Evolutionary conservation across 2,797 vertebrate species (phyloP), one percentile per base, ranked within the genome.

Genomic region (Okamejei kenojei): DNA sequence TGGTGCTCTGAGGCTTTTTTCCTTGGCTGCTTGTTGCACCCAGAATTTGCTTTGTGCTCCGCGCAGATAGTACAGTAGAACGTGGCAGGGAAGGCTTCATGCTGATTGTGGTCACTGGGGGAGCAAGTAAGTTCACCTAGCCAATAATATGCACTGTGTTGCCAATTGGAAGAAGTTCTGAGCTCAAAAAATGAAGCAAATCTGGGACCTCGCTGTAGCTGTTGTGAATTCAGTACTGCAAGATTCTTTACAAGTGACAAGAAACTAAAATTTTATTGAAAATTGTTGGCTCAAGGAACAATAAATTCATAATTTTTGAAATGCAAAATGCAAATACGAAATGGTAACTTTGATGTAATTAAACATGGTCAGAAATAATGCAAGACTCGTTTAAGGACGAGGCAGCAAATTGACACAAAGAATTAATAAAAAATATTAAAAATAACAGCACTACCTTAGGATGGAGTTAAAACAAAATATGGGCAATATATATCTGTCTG

Each of bases 51-150:
- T 92, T 92, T 92, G 90, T 45, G 90, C 38, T 92, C 71, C 54
- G 13, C 7, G 73, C 38, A 58, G 90, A 92, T 54, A 92, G 5
- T 92, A n/a, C 23, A 54, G 71, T 76, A 76, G 90, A 92, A 92
- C 71, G 90, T 92, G 71, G 90, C 90, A 92, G 90, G 65, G 68
- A 91, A 73, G 65, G 35, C 68, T 54, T 91, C 68, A 91, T 91
- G 68, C 88, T 91, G 88, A 91, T 92, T 92, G 71, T 92, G 90
- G 90, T 92, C 90, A 73, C 90, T 29, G 35, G 38, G 90, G 90
- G 90, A 92, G 68, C 90, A 76, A 10, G 54, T 45, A 38, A 92
- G 84, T 88, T 88, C 90, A 92, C 21, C 35, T 92, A 92, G 73
- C 71, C 90, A 92, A 71, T 71, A 92, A 71, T 38, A 92, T 74